Conservation (phyloP, 2,888 invertebrate genomes). For the Apamea epomidion region DNA sequence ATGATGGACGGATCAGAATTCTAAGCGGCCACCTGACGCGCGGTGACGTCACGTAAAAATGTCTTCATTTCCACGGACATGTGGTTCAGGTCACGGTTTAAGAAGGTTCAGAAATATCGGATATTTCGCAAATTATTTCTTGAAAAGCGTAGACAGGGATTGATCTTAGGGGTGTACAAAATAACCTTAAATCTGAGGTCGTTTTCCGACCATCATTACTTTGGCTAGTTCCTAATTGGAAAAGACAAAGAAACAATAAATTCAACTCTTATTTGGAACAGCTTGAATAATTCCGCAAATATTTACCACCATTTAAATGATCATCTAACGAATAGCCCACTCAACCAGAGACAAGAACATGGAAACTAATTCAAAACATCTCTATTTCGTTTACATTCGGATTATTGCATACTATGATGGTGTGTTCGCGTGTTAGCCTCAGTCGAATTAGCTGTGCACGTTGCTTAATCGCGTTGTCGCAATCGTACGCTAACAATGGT, state of each 20-base stretch:
- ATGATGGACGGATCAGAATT: conserved; percentile 85
- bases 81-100: conserved; percentile 37
- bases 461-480: conserved; percentile 81
- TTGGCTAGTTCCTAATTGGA: conserved; percentile 33
- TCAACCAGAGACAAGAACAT: conserved; percentile 44
- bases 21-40: conserved; percentile 76
- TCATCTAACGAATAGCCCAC: conserved; percentile 39
- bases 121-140: conserved; percentile 41
- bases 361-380: conserved; percentile 70
- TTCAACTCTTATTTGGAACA: conserved; percentile 18
- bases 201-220: conserved; percentile 16
- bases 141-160: conserved; percentile 26
- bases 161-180: conserved; percentile 36
- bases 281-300: conserved; percentile 38
- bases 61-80: conserved; percentile 64
- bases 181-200: conserved; percentile 10
- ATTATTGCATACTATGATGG: conserved; percentile 77
- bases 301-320: conserved; percentile 45
- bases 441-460: conserved; percentile 81
- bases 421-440: conserved; percentile 80
- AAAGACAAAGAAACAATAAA: conserved; percentile 35
- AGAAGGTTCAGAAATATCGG: conserved; percentile 22
- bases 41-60: conserved; percentile 66
- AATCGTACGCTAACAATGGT: conserved; percentile 82
- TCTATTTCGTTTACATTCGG: conserved; percentile 74